These are phyloP conservation scores for Drosophila serrata DNA, from an alignment of 1,140 invertebrate genomes.

Conservation along the genomic window DNA sequence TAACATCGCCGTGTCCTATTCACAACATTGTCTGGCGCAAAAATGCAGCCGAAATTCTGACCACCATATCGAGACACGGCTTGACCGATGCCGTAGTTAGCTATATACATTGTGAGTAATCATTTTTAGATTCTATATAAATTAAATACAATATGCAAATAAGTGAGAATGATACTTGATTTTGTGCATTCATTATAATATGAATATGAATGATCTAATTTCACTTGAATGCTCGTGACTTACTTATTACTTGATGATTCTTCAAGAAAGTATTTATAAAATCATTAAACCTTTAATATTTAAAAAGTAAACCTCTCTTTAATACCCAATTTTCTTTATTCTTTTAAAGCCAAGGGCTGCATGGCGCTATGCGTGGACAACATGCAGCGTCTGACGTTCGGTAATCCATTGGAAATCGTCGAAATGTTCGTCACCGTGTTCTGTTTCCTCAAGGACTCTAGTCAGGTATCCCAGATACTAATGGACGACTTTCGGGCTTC, in stretches of 20 bases:
- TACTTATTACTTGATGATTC: neutral
- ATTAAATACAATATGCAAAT: neutral
- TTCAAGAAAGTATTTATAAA: neutral
- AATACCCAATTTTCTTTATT: neutral
- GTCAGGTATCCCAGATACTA: constrained; percentile 96
- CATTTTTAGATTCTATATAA: neutral
- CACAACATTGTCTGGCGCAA: constrained; percentile 98
- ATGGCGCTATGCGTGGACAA: constrained; percentile 98
- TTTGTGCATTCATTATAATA: neutral
- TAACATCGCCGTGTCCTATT: constrained; percentile 96
- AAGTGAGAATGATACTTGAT: neutral
- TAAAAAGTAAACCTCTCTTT: neutral
- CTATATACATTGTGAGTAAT: constrained; percentile 97
- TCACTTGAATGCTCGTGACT: neutral
- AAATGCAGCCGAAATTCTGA: constrained; percentile 95
- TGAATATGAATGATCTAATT: neutral
- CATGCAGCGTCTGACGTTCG: constrained; percentile 96
- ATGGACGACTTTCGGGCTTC: constrained; percentile 98
- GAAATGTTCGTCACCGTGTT: constrained; percentile 99
- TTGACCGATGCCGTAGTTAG: constrained; percentile 96
- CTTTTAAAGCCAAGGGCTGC: constrained; percentile 97
- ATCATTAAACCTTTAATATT: neutral
- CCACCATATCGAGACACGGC: constrained; percentile 97
- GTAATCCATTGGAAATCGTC: constrained; percentile 97
- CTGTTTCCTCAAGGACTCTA: constrained; percentile 99